Base-by-base conservation (phyloP, 2,888 invertebrate species). In the Stramonita haemastoma region DNA sequence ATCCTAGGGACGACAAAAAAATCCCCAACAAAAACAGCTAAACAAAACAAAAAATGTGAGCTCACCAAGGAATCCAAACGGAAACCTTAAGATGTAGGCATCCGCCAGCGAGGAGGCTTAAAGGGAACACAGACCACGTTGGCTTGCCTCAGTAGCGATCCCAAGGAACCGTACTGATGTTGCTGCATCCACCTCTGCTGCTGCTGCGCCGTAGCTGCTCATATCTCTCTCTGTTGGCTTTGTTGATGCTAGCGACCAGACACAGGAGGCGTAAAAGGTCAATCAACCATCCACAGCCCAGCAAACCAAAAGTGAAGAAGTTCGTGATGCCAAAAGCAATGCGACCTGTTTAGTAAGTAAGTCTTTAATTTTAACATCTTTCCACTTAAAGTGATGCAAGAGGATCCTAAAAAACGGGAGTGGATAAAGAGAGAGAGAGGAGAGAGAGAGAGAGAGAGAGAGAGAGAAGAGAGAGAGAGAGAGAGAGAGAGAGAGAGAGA, bases 261-360 rank as follows among this genome's bases (percentile, higher is more conserved):
- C 91, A 92, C 0, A 93, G 93, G 86, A 94, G 85, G 17, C 94
- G 91, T 77, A 92, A 92, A 77, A 93, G 77, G 88, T 94, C 94
- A n/a, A 93, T 89, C 0, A 93, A 73, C 77, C 91, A 94, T 19
- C 94, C 94, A 34, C 87, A 89, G 8, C 94, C 94, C 11, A 90
- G n/a, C 15, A 94, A 90, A 0, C 93, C 93, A 46, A 93, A 90
- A 22, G 93, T 94, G 86, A 93, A 90, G n/a, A n/a, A n/a, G 87
- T 94, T 93, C 29, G 93, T 81, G 22, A 93, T 90, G 0, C 93
- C 93, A 86, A 91, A 93, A 26, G 89, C 89, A 17, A 91, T 90
- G 13, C 91, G 88, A 56, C 90, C 89, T 89, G 85, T 46, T 32
- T 29, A n/a, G n/a, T n/a, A n/a, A n/a, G n/a, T n/a, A n/a, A n/a